phyloP scores from a whole-genome alignment of 2,797 vertebrate genomes.

The Amazona finschi region DNA sequence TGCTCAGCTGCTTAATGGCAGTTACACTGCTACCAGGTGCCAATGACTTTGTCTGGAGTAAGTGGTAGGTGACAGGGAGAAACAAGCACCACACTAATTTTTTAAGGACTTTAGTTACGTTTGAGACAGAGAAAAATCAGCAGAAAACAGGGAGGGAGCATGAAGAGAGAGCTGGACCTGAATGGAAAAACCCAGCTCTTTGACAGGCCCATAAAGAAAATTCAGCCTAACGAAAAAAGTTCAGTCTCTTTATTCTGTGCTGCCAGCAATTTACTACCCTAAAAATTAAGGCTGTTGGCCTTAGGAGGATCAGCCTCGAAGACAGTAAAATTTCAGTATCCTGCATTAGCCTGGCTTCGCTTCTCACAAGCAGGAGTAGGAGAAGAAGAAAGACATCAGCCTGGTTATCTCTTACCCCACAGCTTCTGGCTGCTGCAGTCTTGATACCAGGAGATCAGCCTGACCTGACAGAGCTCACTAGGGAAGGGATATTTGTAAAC shows the following conservation, averaged over 20 bases:
- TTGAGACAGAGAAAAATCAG: neutral
- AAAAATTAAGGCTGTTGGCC: constrained; percentile 31
- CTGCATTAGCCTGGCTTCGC: neutral
- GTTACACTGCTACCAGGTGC: neutral
- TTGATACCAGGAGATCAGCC: neutral
- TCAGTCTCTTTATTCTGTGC: constrained; percentile 25
- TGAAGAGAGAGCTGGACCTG: neutral
- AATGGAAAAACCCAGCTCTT: neutral
- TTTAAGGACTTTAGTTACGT: neutral
- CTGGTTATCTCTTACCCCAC: accelerated
- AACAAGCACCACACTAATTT: neutral
- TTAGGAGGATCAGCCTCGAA: constrained; percentile 21
- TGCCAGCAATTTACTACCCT: constrained; percentile 47
- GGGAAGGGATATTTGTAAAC: neutral
- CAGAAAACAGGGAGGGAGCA: neutral
- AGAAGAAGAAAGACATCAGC: neutral
- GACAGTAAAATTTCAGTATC: constrained; percentile 42
- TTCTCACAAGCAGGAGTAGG: neutral
- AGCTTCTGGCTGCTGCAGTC: neutral
- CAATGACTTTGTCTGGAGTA: neutral
- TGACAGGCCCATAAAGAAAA: constrained; percentile 53
- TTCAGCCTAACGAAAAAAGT: constrained; percentile 42
- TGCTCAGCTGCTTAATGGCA: constrained; percentile 4
- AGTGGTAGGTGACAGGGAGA: neutral
- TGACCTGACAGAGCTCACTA: neutral